phyloP scores from a whole-genome alignment of 2,113 vertebrate species.

The Mobula hypostoma region DNA sequence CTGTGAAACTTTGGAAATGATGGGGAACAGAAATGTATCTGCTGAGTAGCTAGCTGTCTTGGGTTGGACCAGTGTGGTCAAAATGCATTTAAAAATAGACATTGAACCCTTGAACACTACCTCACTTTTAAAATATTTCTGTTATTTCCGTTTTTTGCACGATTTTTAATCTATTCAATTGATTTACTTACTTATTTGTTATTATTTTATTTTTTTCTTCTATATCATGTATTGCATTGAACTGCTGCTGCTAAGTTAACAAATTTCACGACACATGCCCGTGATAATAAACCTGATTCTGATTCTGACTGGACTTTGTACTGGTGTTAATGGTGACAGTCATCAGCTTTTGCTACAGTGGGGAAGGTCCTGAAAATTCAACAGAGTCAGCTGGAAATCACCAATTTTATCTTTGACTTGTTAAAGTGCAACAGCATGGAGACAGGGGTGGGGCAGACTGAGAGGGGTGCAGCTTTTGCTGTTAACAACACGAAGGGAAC shows the following conservation, averaged over 20 bases:
- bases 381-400: not conserved
- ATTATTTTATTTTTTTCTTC: too few relatives aligned
- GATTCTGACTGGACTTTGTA: not conserved
- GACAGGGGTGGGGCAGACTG: too few relatives aligned
- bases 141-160: too few relatives aligned
- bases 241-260: too few relatives aligned
- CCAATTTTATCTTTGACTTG: not conserved
- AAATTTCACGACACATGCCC: too few relatives aligned
- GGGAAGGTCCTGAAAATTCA: not conserved
- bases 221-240: too few relatives aligned
- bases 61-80: not conserved
- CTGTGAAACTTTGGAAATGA: not conserved
- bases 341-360: not conserved
- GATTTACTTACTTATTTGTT: too few relatives aligned
- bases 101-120: too few relatives aligned
- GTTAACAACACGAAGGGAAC: not conserved
- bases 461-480: not conserved
- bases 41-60: not conserved
- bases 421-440: not conserved
- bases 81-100: not conserved
- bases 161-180: too few relatives aligned
- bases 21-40: not conserved
- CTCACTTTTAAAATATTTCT: too few relatives aligned
- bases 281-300: too few relatives aligned
- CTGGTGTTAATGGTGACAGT: not conserved